Conservation (phyloP, 2,113 vertebrate genomes). For the Tonatia bakeri region DNA sequence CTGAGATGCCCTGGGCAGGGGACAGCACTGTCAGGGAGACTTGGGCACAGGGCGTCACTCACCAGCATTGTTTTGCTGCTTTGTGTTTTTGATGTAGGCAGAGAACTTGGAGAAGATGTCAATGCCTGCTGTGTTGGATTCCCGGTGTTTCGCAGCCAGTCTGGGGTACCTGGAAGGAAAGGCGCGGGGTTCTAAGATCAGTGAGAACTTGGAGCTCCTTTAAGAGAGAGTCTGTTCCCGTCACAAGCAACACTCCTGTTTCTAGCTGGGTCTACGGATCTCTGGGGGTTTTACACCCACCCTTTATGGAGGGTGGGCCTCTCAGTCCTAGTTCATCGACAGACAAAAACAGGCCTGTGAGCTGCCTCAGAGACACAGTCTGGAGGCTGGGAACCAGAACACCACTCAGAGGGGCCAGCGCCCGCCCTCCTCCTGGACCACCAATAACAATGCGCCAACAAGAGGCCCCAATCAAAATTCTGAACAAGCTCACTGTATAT, state of each 20-base stretch:
- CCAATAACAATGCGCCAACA: background rate
- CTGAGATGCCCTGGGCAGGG: background rate
- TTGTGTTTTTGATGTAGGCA: slow-evolving; percentile 95
- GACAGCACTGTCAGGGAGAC: accelerated
- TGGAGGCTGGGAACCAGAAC: background rate
- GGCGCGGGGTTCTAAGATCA: background rate
- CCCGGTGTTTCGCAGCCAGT: slow-evolving; percentile 88
- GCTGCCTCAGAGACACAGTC: background rate
- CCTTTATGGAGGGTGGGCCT: background rate
- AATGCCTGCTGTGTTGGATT: slow-evolving; percentile 93
- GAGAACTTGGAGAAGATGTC: slow-evolving; percentile 97
- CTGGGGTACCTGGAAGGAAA: slow-evolving; percentile 89
- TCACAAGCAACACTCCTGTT: background rate
- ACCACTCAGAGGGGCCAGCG: background rate
- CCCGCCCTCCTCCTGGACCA: background rate
- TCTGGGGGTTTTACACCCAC: background rate
- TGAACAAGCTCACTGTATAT: background rate
- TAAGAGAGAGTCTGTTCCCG: background rate
- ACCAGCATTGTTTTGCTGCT: slow-evolving; percentile 89
- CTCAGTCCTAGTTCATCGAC: background rate
- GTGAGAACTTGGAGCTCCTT: background rate
- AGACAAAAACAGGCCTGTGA: background rate
- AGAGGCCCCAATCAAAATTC: background rate
- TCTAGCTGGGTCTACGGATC: background rate
- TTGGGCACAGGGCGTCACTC: slow-evolving; percentile 50